Base-by-base conservation (phyloP, 2,888 invertebrate genomes). In the Acleris laterana region DNA sequence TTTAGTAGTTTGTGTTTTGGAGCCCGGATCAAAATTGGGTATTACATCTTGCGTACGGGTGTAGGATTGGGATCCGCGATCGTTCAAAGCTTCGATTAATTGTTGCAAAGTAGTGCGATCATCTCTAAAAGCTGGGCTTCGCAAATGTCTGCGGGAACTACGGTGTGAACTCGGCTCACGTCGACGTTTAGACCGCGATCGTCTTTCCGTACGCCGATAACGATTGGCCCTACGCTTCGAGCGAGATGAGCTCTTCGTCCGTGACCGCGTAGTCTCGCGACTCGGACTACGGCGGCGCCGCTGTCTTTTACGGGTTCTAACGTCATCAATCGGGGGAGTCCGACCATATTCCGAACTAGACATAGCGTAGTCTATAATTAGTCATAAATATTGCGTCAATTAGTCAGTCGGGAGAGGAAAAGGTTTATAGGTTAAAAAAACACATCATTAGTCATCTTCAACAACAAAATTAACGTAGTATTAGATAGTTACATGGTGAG, bases 21-120 rank as follows among this genome's bases (percentile, higher is more conserved):
- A 32, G 3, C 58, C 32, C 6, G 58, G 49, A 28, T 58, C 58
- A 20, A 58, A 58, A 19, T 58, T 58, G 3, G 58, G 58, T 57
- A 57, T 58, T 19, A 58, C 49, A 16, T 49, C 58, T 17, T 32
- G 58, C 11, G 49, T 19, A 6, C 58, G 49, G 2, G 56, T 11
- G 44, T 46, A 25, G 1, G 56, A 22, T 46, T 46, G 46, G 1
- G 56, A 44, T 25, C 20, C 56, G 25, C 44, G 56, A 6, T 25
- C 56, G 17, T 46, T 57, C 9, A 57, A 22, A 5, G 56, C 56
- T 4, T 57, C 25, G 16, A 57, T 9, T 25, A 57, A 46, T 9
- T 46, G 5, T 46, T 57, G 46, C 22, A 57, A 11, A 22, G 56
- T 46, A 44, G 56, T 46, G 3, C 56, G 56, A 3, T 57, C 56